Evolutionary conservation across 2,113 vertebrate genomes (phyloP).

Genomic region (Notiomystis cincta): DNA sequence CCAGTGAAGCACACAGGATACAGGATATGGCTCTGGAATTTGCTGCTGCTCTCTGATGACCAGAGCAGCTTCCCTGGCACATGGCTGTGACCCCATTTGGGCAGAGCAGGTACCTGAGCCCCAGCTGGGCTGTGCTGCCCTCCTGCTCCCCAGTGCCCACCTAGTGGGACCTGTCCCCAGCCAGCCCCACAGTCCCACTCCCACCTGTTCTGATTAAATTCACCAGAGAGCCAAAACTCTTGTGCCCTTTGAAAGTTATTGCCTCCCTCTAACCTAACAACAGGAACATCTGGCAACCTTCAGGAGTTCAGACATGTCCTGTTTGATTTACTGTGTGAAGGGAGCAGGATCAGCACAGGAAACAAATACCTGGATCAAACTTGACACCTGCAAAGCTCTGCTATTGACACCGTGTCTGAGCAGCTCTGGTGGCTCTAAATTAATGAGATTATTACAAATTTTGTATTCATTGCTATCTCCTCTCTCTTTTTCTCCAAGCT

Average conservation of each 20-base stretch:
- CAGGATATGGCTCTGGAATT: neutral
- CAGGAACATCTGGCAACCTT: slow-evolving; percentile 7
- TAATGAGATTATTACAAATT: neutral
- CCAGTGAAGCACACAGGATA: neutral
- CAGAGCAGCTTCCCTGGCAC: neutral
- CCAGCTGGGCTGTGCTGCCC: neutral
- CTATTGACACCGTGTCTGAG: neutral
- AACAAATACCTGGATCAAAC: neutral
- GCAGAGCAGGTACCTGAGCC: neutral
- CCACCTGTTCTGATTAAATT: neutral
- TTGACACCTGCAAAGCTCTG: neutral
- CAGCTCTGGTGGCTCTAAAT: neutral
- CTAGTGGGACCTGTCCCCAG: neutral
- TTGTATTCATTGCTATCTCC: neutral
- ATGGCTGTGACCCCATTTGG: neutral
- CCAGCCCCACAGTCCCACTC: neutral
- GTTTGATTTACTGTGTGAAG: neutral
- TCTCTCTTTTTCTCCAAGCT: neutral
- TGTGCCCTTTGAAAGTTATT: neutral
- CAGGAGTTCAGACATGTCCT: neutral
- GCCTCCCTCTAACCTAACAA: neutral
- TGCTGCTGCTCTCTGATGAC: no score
- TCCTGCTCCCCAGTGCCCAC: neutral
- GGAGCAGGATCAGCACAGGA: neutral
- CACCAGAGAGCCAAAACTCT: neutral